Conservation (phyloP, 2,797 vertebrate genomes). For the Chanos chanos region DNA sequence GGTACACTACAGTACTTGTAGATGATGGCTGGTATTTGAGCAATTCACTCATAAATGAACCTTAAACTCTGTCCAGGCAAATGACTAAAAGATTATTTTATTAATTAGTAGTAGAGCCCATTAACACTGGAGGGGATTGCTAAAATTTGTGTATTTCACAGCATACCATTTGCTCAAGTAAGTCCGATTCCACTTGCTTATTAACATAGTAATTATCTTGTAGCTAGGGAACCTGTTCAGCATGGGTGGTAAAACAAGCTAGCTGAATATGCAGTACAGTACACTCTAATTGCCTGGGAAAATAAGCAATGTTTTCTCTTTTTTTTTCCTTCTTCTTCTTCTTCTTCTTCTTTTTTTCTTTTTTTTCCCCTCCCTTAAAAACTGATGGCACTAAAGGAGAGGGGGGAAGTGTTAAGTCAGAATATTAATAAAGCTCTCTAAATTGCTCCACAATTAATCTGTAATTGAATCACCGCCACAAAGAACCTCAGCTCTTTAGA, state of each 20-base stretch:
- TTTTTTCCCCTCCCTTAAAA: no score
- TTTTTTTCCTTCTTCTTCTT: not conserved
- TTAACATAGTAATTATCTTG: slow-evolving; percentile 40
- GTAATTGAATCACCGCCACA: no score
- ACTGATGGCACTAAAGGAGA: slow-evolving; percentile 7
- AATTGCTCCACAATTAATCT: slow-evolving; percentile 14
- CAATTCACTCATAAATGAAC: slow-evolving; percentile 1
- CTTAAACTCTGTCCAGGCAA: slow-evolving; percentile 1
- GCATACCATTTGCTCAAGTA: not conserved
- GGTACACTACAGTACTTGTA: slow-evolving; percentile 4
- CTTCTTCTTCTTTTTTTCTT: not conserved
- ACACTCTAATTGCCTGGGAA: slow-evolving; percentile 47
- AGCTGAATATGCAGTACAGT: slow-evolving; percentile 19
- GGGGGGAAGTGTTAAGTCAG: slow-evolving; percentile 2
- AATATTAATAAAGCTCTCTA: slow-evolving; percentile 1
- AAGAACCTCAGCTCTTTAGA: slow-evolving; percentile 13
- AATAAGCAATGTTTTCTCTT: slow-evolving; percentile 8
- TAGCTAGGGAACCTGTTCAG: slow-evolving; percentile 25
- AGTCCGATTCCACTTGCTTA: slow-evolving; percentile 17
- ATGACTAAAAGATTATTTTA: not conserved
- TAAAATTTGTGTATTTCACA: slow-evolving; percentile 6
- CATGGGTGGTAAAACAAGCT: slow-evolving; percentile 36
- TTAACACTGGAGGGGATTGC: slow-evolving; percentile 12
- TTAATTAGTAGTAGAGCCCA: not conserved
- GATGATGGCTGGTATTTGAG: not conserved